Percentiles rank a stretch among this genome's conserved stretches.
Evolutionary conservation across 2,888 invertebrate genomes (phyloP).

Genomic region (Leptopilina syphax): DNA sequence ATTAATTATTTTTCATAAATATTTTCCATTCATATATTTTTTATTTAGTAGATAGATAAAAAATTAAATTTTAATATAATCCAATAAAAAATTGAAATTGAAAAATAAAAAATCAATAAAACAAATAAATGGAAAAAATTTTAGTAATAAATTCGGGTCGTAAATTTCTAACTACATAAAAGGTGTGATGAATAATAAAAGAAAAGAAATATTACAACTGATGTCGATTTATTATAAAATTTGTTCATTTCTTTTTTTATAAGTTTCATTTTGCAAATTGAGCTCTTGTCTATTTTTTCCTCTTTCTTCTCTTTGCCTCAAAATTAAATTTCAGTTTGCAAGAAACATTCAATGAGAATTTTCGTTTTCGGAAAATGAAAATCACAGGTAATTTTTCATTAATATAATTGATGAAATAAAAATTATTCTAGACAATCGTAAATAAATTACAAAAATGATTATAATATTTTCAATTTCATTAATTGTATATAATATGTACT

Average conservation of each 20-base stretch:
- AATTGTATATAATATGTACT: neutral
- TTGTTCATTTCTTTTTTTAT: slow-evolving; percentile 39
- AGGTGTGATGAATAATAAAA: slow-evolving; percentile 17
- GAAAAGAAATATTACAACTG: slow-evolving; percentile 3
- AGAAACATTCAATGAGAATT: neutral
- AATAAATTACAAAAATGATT: slow-evolving; percentile 22
- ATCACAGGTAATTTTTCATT: slow-evolving; percentile 1
- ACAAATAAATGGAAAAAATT: neutral
- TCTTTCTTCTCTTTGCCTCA: neutral
- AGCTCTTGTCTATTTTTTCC: neutral
- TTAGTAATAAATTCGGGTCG: neutral
- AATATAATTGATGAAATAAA: neutral
- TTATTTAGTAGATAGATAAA: too few relatives aligned
- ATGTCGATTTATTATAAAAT: slow-evolving; percentile 16
- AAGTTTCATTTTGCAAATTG: slow-evolving; percentile 5
- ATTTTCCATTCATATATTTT: too few relatives aligned
- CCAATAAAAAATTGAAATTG: too few relatives aligned
- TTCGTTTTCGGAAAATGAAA: slow-evolving; percentile 6
- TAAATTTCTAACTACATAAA: neutral
- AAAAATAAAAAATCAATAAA: too few relatives aligned
- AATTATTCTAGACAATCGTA: slow-evolving; percentile 10
- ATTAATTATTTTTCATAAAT: too few relatives aligned
- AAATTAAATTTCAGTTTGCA: neutral
- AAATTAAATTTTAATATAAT: too few relatives aligned
- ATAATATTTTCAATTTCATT: neutral